Percentiles rank a stretch among this genome's conserved stretches.
Evolutionary conservation across 2,113 vertebrate genomes (phyloP).

Genomic region (Onychostoma macrolepis): DNA sequence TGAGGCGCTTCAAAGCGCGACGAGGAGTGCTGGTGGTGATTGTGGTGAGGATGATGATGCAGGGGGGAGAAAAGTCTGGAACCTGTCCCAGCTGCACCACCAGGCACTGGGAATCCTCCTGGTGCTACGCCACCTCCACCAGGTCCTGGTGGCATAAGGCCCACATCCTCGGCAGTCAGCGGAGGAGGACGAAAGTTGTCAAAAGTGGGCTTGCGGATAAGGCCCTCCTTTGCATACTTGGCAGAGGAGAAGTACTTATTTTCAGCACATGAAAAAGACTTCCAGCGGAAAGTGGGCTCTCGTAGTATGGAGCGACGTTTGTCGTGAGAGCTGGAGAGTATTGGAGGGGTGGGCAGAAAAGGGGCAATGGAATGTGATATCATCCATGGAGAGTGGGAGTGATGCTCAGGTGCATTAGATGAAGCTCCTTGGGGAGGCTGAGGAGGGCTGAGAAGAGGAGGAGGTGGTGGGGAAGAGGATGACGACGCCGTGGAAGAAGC

Average conservation of each 20-base stretch:
- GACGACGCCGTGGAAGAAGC: conserved; percentile 84
- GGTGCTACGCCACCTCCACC: conserved; percentile 74
- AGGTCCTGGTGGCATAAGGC: conserved; percentile 77
- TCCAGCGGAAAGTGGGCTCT: conserved; percentile 96
- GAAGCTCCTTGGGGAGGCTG: conserved; percentile 79
- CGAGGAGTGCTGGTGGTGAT: conserved; percentile 71
- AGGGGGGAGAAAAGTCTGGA: conserved; percentile 86
- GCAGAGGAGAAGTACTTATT: conserved; percentile 97
- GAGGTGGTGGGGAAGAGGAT: conserved; percentile 91
- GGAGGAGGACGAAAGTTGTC: conserved; percentile 97
- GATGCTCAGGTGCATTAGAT: conserved; percentile 77
- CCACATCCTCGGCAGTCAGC: conserved; percentile 93
- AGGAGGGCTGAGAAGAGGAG: conserved; percentile 85
- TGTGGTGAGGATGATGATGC: conserved; percentile 67
- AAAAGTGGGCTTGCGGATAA: conserved; percentile 96
- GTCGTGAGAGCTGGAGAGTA: conserved; percentile 83
- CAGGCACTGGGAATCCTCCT: conserved; percentile 73
- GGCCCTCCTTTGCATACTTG: conserved; percentile 99
- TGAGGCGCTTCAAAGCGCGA: conserved; percentile 86
- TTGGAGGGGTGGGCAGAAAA: conserved; percentile 81
- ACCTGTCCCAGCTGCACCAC: conserved; percentile 72
- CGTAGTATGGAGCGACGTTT: conserved; percentile 93
- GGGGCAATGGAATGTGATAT: conserved; percentile 89
- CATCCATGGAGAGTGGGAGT: conserved; percentile 90
- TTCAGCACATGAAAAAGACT: conserved; percentile 86